A percentile compares a stretch with the other conserved stretches of the same genome.
Conservation (phyloP, 1,140 invertebrate genomes). For the Drosophila gunungcola region DNA sequence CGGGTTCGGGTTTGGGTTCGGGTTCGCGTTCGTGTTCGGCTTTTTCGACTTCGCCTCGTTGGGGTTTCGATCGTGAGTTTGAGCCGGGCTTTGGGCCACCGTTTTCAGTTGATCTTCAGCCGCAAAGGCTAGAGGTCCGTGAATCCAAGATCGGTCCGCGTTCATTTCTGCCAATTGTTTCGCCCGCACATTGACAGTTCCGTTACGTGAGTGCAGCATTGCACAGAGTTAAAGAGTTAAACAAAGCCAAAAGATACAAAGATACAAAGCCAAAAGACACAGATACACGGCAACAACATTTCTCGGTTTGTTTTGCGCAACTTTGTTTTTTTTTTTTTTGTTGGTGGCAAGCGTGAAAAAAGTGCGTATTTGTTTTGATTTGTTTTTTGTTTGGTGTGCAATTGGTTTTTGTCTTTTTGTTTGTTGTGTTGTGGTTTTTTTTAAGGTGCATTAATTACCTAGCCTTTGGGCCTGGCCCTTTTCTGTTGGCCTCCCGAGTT, state of each 20-base stretch:
- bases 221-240: conserved; percentile 14
- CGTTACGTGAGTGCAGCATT: conserved; percentile 57
- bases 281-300: conserved; percentile 32
- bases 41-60: background rate
- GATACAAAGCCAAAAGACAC: conserved; percentile 17
- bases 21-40: background rate
- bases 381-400: conserved; percentile 24
- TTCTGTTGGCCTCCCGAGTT: no score
- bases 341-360: conserved; percentile 36
- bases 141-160: conserved; percentile 12
- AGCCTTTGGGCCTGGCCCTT: conserved; percentile 18
- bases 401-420: conserved; percentile 17
- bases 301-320: conserved; percentile 59
- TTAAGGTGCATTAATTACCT: conserved; percentile 35
- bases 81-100: conserved; percentile 10
- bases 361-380: conserved; percentile 60
- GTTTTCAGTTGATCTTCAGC: conserved; percentile 66
- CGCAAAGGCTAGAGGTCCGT: conserved; percentile 53
- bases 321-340: conserved; percentile 17
- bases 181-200: conserved; percentile 28
- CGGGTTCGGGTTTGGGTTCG: background rate
- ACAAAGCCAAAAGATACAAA: conserved; percentile 3
- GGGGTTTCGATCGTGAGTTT: background rate
- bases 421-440: conserved; percentile 11
- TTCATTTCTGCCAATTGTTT: conserved; percentile 5